A percentile compares a stretch with the other conserved stretches of the same genome.
phyloP scores from a whole-genome alignment of 2,888 invertebrate genomes.

The Psylliodes chrysocephalus region DNA sequence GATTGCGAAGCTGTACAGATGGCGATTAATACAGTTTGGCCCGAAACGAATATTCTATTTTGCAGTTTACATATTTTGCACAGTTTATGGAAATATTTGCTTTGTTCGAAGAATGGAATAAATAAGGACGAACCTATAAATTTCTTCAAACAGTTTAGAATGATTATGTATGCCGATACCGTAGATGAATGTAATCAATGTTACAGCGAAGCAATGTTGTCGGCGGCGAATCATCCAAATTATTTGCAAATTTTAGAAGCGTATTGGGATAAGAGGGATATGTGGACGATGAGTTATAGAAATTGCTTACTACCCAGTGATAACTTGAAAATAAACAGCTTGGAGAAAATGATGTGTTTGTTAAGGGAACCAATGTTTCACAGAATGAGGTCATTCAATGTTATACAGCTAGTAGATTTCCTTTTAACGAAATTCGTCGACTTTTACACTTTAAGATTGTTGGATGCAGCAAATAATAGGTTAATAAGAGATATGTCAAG shows the following conservation, averaged over 20 bases:
- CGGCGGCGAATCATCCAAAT: conserved; percentile 9
- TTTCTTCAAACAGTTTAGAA: conserved; percentile 21
- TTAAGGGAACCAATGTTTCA: conserved; percentile 17
- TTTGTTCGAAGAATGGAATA: conserved; percentile 22
- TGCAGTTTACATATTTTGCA: conserved; percentile 22
- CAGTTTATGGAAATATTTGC: conserved; percentile 16
- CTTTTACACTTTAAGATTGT: conserved; percentile 12
- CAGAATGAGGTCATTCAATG: conserved; percentile 23
- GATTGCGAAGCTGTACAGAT: conserved; percentile 24
- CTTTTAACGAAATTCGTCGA: conserved; percentile 17
- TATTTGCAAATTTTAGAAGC: conserved; percentile 19
- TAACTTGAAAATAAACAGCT: conserved; percentile 1
- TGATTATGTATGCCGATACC: conserved; percentile 14
- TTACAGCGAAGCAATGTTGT: conserved; percentile 5
- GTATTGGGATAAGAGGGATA: conserved; percentile 19
- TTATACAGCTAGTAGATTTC: conserved; percentile 22
- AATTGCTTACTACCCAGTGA: neutral
- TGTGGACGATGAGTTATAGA: conserved; percentile 18
- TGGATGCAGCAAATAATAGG: conserved; percentile 4
- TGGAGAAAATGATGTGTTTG: neutral
- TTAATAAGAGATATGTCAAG: conserved; percentile 19
- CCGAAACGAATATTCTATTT: conserved; percentile 15
- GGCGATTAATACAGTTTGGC: conserved; percentile 17
- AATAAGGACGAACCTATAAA: conserved; percentile 3
- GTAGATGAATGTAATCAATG: conserved; percentile 3